A percentile compares a stretch with the other conserved stretches of the same genome.
phyloP scores from a whole-genome alignment of 37 sponge, comb jelly and placozoan genomes.

The Axinella damicornis region DNA sequence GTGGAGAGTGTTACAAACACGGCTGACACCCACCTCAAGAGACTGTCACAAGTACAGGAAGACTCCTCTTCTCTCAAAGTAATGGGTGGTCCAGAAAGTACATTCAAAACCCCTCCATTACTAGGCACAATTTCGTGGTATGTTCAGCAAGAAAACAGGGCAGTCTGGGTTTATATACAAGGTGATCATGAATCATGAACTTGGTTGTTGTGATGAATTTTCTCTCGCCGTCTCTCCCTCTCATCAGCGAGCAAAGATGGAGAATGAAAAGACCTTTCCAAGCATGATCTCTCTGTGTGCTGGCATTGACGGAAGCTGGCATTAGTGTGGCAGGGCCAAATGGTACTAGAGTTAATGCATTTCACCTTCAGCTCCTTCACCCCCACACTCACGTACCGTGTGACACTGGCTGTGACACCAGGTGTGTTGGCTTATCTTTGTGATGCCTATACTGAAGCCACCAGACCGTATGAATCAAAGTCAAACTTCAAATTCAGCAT shows the following conservation, averaged over 20 bases:
- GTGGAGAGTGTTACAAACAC: constrained; percentile 10
- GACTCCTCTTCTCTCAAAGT: too few species aligned
- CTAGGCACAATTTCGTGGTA: too few species aligned
- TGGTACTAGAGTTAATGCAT: too few species aligned
- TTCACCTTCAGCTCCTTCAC: too few species aligned
- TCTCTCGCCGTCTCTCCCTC: neutral
- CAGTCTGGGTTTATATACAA: too few species aligned
- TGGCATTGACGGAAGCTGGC: neutral
- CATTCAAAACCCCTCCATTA: too few species aligned
- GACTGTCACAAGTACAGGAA: neutral
- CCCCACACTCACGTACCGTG: too few species aligned
- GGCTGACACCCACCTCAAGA: neutral
- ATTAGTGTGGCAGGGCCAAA: too few species aligned
- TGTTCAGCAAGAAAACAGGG: too few species aligned
- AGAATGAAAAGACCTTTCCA: neutral
- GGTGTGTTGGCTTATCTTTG: constrained; percentile 40
- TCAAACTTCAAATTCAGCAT: neutral
- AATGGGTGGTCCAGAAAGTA: too few species aligned
- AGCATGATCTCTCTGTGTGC: constrained; percentile 1
- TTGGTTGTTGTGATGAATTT: neutral
- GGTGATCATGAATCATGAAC: too few species aligned
- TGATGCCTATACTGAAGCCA: constrained; percentile 34
- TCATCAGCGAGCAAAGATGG: neutral
- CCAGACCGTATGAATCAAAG: neutral
- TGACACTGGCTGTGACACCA: too few species aligned